Conservation (phyloP, 2,797 vertebrate genomes). For the Falco rusticolus region DNA sequence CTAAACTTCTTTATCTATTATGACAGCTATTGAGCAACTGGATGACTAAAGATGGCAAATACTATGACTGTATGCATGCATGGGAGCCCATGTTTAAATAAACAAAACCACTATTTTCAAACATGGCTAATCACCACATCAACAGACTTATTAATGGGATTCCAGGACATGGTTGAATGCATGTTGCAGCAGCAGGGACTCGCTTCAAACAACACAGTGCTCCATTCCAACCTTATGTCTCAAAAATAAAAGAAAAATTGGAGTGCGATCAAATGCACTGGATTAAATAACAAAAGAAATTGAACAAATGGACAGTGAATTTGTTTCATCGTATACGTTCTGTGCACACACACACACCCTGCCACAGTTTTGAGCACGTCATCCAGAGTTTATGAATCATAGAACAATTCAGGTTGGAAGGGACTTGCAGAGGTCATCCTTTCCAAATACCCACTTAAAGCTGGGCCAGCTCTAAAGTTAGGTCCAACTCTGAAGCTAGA, state of each 20-base stretch:
- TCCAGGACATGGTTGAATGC: conserved; percentile 40
- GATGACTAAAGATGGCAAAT: conserved; percentile 62
- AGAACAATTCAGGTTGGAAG: not conserved
- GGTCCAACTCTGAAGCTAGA: not conserved
- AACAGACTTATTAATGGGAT: conserved; percentile 53
- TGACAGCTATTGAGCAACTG: conserved; percentile 57
- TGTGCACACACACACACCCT: not conserved
- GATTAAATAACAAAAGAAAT: conserved; percentile 42
- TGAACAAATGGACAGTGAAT: not conserved
- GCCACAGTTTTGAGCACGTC: not conserved
- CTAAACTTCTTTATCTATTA: conserved; percentile 10
- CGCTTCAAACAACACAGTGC: conserved; percentile 45
- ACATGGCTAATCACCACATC: conserved; percentile 63
- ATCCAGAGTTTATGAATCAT: conserved; percentile 20
- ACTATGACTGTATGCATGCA: conserved; percentile 12
- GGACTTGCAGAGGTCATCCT: not conserved
- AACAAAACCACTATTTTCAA: conserved; percentile 63
- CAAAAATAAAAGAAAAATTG: conserved; percentile 51
- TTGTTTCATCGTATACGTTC: not conserved
- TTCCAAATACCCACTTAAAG: not conserved
- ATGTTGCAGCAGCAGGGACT: conserved; percentile 60
- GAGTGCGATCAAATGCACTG: conserved; percentile 22
- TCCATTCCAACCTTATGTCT: conserved; percentile 43
- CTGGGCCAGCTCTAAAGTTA: not conserved
- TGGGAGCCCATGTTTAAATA: conserved; percentile 31